These are phyloP conservation scores for Erinaceus europaeus DNA, from an alignment of 2,113 vertebrate genomes.

Conservation along the genomic window DNA sequence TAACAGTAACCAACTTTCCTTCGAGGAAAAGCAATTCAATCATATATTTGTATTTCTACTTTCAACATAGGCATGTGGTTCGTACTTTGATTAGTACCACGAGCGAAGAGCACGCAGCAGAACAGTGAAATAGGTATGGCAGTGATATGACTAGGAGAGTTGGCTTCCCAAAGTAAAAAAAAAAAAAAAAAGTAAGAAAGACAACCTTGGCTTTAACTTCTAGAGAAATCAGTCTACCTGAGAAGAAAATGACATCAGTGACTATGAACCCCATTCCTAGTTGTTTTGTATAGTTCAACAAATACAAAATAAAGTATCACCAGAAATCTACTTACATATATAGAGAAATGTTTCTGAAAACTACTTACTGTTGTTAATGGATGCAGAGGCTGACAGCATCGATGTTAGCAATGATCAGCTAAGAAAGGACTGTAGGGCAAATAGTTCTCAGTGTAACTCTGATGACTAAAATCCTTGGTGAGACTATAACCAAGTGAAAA, in stretches of 20 bases:
- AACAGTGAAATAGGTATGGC: background rate
- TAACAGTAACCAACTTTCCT: background rate
- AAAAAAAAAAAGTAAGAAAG: background rate
- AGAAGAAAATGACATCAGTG: background rate
- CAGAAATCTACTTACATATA: background rate
- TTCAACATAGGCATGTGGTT: background rate
- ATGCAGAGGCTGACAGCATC: slow-evolving; percentile 13
- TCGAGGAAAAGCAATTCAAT: background rate
- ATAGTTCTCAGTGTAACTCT: slow-evolving; percentile 31
- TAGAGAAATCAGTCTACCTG: background rate
- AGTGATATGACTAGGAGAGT: too few relatives aligned
- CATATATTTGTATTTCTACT: background rate
- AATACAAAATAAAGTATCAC: slow-evolving; percentile 6
- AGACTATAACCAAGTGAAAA: slow-evolving; percentile 49
- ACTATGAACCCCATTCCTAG: background rate
- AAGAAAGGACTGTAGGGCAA: background rate
- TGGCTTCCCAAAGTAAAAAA: background rate
- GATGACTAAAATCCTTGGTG: slow-evolving; percentile 59
- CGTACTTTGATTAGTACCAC: background rate
- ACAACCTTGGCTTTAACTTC: background rate
- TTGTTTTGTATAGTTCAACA: background rate
- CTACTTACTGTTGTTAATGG: slow-evolving; percentile 68
- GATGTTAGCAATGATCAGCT: slow-evolving; percentile 22
- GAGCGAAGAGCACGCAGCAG: background rate
- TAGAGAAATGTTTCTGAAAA: background rate